Evolutionary conservation across 2,113 vertebrate genomes (phyloP), one percentile per base, ranked within the genome.

Genomic region (Zosterops lateralis): DNA sequence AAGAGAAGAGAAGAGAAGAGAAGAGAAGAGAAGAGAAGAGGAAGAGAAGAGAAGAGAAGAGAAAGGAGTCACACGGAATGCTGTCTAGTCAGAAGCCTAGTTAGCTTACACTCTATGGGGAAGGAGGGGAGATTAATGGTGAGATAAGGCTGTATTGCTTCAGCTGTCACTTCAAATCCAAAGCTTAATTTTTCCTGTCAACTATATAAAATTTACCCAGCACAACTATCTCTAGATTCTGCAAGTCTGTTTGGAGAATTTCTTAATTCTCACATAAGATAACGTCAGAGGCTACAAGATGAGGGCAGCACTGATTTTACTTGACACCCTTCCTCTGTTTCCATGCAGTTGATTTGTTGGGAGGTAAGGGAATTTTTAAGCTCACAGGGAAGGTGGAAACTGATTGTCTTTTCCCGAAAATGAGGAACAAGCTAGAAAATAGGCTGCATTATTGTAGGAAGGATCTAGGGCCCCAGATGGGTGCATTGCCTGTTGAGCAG

Each of bases 1-100:
- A 4, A 14, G n/a, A 11, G 15, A 4, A 10, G 32, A 20, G 51
- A 20, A 21, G 38, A 26, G 57, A 80, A 21, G 61, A 61, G 93
- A 73, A 86, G 75, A 84, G 94, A 77, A 92, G 80, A 21, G 81
- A 76, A 73, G 61, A 61, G 93, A 73, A 86, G 75, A 84, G 94
- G 54, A 88, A 93, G 80, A 88, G 84, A 38, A 76, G 56, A 71
- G 54, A 88, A 93, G 80, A 88, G 84, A 38, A 76, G 56, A 71
- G 71, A 81, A 89, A 70, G 87, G 67, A 65, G 73, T 58, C 50
- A 74, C 17, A 13, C 51, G 45, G 57, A 47, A 11, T 22, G 31
- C 38, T 21, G 3, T 54, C 48, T 78, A 17, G 13, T 57, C 15
- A 61, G 42, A 91, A 92, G 79, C 57, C 57, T 71, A 44, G 80